Percentiles rank a stretch among this genome's conserved stretches.
Conservation (phyloP, 2,113 vertebrate species). For the Myotis brandtii region DNA sequence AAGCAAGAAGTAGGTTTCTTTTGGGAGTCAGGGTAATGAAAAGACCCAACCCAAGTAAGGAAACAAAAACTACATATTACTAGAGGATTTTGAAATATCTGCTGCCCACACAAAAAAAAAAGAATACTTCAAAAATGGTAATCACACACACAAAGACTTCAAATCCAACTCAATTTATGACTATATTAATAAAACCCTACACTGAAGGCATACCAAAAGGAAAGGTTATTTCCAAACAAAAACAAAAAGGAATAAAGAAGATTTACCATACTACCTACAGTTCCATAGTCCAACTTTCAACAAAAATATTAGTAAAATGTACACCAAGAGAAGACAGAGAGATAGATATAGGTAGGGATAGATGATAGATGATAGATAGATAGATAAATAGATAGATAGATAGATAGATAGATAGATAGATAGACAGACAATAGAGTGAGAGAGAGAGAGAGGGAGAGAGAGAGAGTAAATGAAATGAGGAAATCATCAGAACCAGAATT, state of each 20-base stretch:
- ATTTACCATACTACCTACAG: not conserved
- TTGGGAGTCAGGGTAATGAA: not conserved
- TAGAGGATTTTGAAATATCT: not conserved
- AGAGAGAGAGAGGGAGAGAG: not conserved
- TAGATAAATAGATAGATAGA: no score
- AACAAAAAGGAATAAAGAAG: not conserved
- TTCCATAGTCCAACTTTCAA: not conserved
- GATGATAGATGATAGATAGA: no score
- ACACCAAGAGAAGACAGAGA: not conserved
- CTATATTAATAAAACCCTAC: not conserved
- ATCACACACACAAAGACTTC: not conserved
- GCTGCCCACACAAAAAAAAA: not conserved
- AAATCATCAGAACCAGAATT: not conserved
- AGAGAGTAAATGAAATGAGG: not conserved
- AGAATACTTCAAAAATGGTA: not conserved
- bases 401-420: no score
- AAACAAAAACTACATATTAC: not conserved
- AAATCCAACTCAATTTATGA: not conserved
- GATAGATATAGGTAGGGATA: no score
- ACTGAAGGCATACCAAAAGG: not conserved
- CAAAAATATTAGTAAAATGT: not conserved
- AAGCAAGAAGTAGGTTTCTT: not conserved
- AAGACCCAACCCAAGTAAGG: not conserved
- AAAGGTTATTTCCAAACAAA: not conserved
- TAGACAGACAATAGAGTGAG: no score